Evolutionary conservation across 2,797 vertebrate genomes (phyloP).

Genomic region (Arrhamphus sclerolepis): DNA sequence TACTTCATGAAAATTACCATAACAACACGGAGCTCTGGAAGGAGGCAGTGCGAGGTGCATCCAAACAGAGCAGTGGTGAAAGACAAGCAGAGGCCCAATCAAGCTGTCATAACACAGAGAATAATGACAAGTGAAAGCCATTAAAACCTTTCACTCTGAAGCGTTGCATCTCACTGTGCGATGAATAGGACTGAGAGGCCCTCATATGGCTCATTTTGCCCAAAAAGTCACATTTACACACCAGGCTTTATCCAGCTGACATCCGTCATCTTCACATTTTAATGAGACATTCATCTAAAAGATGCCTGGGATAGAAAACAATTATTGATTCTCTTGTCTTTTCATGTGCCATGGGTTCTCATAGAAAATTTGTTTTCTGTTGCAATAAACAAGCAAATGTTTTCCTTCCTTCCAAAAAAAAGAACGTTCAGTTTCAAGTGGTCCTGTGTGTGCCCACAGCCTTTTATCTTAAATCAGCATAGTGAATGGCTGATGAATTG

Average conservation of each 20-base stretch:
- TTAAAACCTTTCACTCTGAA: slow-evolving; percentile 69
- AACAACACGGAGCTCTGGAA: slow-evolving; percentile 64
- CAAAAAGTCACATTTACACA: slow-evolving; percentile 54
- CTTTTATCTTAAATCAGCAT: no score
- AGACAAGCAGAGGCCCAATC: slow-evolving; percentile 67
- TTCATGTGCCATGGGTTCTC: slow-evolving; percentile 27
- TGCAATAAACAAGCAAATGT: slow-evolving; percentile 13
- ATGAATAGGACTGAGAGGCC: slow-evolving; percentile 53
- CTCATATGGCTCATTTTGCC: slow-evolving; percentile 55
- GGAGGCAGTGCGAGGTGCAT: slow-evolving; percentile 46
- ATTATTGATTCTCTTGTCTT: slow-evolving; percentile 36
- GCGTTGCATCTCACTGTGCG: slow-evolving; percentile 56
- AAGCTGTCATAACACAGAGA: slow-evolving; percentile 72
- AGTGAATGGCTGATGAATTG: no score
- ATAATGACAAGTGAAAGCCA: slow-evolving; percentile 73
- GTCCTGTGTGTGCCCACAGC: no score
- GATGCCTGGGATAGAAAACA: slow-evolving; percentile 43
- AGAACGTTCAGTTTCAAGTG: no score
- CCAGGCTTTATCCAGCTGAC: slow-evolving; percentile 44
- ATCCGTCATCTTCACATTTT: slow-evolving; percentile 63
- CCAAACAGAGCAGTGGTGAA: slow-evolving; percentile 63
- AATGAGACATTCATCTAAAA: slow-evolving; percentile 68
- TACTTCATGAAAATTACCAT: slow-evolving; percentile 75
- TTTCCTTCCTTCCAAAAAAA: slow-evolving; percentile 20
- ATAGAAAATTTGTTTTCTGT: slow-evolving; percentile 4